Evolutionary conservation across 2,113 vertebrate genomes (phyloP).

Genomic region (Genyomyrus donnyi): DNA sequence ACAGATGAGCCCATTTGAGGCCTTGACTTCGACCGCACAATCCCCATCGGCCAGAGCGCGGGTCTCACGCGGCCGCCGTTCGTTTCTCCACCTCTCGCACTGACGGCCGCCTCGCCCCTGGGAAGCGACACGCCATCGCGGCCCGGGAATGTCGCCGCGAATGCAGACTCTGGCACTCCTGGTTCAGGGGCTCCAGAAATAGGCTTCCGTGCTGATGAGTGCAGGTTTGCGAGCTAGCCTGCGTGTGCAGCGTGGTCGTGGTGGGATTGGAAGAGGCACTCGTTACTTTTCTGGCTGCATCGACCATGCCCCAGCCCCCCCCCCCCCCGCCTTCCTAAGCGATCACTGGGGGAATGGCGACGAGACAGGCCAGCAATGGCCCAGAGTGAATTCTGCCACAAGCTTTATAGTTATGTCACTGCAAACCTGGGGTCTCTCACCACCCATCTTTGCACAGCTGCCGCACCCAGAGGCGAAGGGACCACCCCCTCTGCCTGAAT

Average conservation of each 20-base stretch:
- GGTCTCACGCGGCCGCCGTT: neutral
- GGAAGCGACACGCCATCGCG: neutral
- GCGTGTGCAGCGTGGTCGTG: conserved; percentile 21
- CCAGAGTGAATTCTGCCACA: neutral
- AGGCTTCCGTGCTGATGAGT: neutral
- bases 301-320: neutral
- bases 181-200: conserved; percentile 1
- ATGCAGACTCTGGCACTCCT: neutral
- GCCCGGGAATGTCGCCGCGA: neutral
- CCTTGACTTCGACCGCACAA: conserved; percentile 29
- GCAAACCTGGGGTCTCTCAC: neutral
- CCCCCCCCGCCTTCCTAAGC: neutral
- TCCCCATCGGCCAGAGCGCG: neutral
- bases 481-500: neutral
- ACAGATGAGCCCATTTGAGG: conserved; percentile 49
- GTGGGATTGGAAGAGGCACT: neutral
- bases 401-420: neutral
- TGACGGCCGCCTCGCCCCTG: neutral
- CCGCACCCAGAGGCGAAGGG: neutral
- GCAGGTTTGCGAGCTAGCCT: conserved; percentile 34
- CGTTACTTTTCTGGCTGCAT: neutral
- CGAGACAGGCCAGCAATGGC: neutral
- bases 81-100: neutral
- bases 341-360: neutral
- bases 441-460: neutral